These are phyloP conservation scores for Pholis gunnellus DNA, from an alignment of 2,113 vertebrate genomes.

Conservation along the genomic window DNA sequence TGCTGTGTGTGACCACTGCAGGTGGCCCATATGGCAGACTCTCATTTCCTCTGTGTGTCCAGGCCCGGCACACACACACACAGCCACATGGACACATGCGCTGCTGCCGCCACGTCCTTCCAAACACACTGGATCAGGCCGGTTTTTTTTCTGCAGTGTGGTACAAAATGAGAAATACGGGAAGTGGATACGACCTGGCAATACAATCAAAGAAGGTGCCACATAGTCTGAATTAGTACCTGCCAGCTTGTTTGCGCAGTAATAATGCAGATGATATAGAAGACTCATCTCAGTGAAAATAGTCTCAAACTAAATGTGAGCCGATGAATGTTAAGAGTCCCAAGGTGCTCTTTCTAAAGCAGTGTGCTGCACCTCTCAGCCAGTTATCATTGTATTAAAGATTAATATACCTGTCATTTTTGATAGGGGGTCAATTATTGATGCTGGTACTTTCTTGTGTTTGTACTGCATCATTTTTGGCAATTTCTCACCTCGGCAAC, in stretches of 20 bases:
- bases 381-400: neutral
- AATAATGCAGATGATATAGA: neutral
- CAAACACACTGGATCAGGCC: constrained; percentile 19
- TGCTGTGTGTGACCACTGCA: constrained; percentile 54
- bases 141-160: constrained; percentile 13
- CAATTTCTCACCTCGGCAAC: neutral
- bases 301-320: neutral
- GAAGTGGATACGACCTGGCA: neutral
- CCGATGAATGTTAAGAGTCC: neutral
- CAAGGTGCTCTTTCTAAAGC: neutral
- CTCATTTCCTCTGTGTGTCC: constrained; percentile 58
- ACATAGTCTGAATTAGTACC: neutral
- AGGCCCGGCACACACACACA: constrained; percentile 2
- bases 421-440: neutral
- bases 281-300: neutral
- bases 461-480: neutral
- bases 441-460: neutral
- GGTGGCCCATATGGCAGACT: constrained; percentile 74
- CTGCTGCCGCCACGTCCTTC: neutral
- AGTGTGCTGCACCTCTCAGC: neutral
- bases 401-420: neutral
- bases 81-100: neutral
- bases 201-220: neutral
- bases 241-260: constrained; percentile 2
- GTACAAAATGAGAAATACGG: constrained; percentile 2